These are phyloP conservation scores for Mormoops blainvillei DNA, from an alignment of 2,113 vertebrate genomes.

Conservation along the genomic window DNA sequence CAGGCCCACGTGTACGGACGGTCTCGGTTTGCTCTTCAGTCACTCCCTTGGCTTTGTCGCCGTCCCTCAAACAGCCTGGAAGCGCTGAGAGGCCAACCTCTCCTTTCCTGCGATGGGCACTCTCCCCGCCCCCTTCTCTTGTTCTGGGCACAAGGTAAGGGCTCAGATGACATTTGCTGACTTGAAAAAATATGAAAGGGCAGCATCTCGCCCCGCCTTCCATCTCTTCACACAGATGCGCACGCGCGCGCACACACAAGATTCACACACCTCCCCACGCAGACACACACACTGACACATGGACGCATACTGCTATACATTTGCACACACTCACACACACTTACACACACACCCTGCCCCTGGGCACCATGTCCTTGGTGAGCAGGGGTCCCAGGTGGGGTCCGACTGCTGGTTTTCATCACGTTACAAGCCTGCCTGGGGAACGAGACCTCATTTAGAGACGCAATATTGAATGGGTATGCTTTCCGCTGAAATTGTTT, in stretches of 20 bases:
- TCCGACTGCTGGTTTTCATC: constrained; percentile 27
- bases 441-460: background rate
- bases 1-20: background rate
- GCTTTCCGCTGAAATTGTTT: background rate
- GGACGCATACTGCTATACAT: background rate
- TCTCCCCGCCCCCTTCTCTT: background rate
- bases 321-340: background rate
- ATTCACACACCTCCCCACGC: background rate
- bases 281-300: background rate
- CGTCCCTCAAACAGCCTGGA: background rate
- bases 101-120: background rate
- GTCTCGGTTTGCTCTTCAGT: background rate
- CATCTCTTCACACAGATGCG: background rate
- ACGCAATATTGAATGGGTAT: background rate
- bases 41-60: background rate
- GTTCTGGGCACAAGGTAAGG: background rate
- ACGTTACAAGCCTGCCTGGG: background rate
- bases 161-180: background rate
- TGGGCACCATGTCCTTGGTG: background rate
- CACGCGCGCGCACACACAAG: background rate
- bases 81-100: background rate
- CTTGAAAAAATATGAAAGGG: background rate
- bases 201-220: background rate
- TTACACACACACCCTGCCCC: background rate
- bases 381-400: background rate